A percentile compares a stretch with the other conserved stretches of the same genome.
phyloP scores from a whole-genome alignment of 37 sponge, comb jelly and placozoan genomes.

The Chondrosia reniformis region DNA sequence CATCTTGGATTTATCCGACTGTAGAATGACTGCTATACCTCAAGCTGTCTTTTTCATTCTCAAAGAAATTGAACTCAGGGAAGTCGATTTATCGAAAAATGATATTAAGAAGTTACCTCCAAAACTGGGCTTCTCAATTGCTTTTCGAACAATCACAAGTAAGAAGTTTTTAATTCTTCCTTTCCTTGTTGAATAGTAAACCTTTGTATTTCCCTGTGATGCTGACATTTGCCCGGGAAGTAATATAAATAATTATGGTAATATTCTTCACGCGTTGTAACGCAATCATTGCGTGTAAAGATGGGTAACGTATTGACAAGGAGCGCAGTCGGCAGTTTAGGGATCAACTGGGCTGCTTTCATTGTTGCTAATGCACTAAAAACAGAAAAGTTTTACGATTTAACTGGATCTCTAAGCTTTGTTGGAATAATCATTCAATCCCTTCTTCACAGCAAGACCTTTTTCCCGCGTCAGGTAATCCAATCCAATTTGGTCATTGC shows the following conservation, averaged over 20 bases:
- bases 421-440: constrained; percentile 56
- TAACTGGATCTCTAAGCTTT: constrained; percentile 76
- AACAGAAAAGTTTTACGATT: constrained; percentile 90
- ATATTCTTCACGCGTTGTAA: too few species aligned
- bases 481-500: constrained; percentile 66
- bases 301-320: constrained; percentile 71
- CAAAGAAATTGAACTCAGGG: constrained; percentile 39
- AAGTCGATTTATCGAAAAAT: constrained; percentile 51
- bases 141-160: constrained; percentile 53
- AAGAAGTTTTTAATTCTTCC: too few species aligned
- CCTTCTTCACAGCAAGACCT: constrained; percentile 28
- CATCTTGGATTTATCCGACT: constrained; percentile 30
- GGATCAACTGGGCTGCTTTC: constrained; percentile 64
- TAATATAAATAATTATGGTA: too few species aligned
- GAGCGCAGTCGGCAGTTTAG: constrained; percentile 40
- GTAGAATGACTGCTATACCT: constrained; percentile 56
- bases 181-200: too few species aligned
- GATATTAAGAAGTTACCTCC: constrained; percentile 40
- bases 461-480: constrained; percentile 71
- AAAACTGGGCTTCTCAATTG: constrained; percentile 25
- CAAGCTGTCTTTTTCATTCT: constrained; percentile 69
- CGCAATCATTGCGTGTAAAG: background rate
- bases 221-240: too few species aligned
- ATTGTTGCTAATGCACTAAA: constrained; percentile 61
- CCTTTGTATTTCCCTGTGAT: too few species aligned